Evolutionary conservation across 2,888 invertebrate species (phyloP), one percentile per base, ranked within the genome.

Genomic region (Megastigmus dorsalis): DNA sequence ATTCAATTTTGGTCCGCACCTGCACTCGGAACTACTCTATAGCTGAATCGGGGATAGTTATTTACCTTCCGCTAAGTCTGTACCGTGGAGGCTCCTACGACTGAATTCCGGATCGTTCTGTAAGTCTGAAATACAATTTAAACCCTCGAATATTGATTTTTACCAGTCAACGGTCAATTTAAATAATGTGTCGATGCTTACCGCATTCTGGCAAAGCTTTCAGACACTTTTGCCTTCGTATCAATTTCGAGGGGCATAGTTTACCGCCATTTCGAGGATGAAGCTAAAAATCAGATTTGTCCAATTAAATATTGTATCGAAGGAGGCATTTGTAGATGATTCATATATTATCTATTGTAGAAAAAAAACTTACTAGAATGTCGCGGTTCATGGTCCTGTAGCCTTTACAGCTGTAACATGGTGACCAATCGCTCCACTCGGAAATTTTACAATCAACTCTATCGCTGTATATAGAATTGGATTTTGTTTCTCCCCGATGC

Each of bases 401-500:
- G 36, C 91, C 92, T 76, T 92, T 91, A 86, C 91, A 91, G 28
- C 94, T 95, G 26, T 95, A 94, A 88, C 97, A 97, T 2, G 90
- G 89, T 9, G 93, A 92, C 97, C 97, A 97, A 68, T 91, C 91
- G 59, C 94, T 91, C 97, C 97, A 97, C 59, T 92, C 91, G 0
- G 95, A 92, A 82, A 95, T 89, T 81, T 92, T 90, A 82, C 96
- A 96, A 85, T 93, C 92, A 2, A 90, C 84, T 62, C 86, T 87
- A 5, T 81, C 70, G 13, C 79, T 78, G 7, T 68, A 60, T 0
- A 55, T 4, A n/a, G 57, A 10, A 43, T 66, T 70, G 9, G 69
- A 65, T 15, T 62, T 75, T 0, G 65, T 65, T 15, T 66, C 52
- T 3, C 41, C 63, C 4, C 43, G 28, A 9, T 48, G 36, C 13